Base-by-base conservation (phyloP, 2,113 vertebrate species). In the Chloropsis hardwickii region DNA sequence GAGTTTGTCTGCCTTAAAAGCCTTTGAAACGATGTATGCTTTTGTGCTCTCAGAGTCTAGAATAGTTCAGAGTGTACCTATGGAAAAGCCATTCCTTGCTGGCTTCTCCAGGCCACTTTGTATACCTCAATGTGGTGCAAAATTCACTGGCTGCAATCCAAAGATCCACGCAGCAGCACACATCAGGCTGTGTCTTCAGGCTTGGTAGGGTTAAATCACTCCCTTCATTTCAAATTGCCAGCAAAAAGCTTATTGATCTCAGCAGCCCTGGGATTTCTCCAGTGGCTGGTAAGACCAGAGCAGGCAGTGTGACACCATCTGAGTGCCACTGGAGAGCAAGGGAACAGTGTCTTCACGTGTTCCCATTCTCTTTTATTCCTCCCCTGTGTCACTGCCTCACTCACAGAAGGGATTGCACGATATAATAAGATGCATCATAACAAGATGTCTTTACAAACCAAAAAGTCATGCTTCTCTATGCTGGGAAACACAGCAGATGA, bases 21-120 rank as follows among this genome's bases (percentile, higher is more conserved):
- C 11, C 31, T 66, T 51, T 58, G 58, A 62, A 50, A 33, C 0
- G 0, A 20, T 39, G 11, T 8, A 14, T 7, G 33, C 0, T 57
- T 69, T 73, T 71, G 4, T 62, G 67, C 16, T 88, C 22, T 42
- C 39, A 29, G 58, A 77, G 33, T 6, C 18, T 20, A 12, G 45
- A 81, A 37, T 6, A 66, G 29, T 35, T 72, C 67, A 78, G 50
- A 77, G 72, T 16, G 2, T 14, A 14, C 2, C 62, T 29, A 5
- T 7, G 27, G 40, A 25, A n/a, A 74, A 91, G 28, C 13, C 28
- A 24, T 37, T 73, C 44, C 71, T 66, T 81, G 9, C 45, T 81
- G 79, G 23, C 54, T 66, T 73, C 64, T 83, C 84, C 62, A 82
- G 66, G n/a, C 25, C 42, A 50, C 29, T 71, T 53, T 42, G 28